Evolutionary conservation across 1,140 invertebrate genomes (phyloP).

Genomic region (Tetramorium simillimum): DNA sequence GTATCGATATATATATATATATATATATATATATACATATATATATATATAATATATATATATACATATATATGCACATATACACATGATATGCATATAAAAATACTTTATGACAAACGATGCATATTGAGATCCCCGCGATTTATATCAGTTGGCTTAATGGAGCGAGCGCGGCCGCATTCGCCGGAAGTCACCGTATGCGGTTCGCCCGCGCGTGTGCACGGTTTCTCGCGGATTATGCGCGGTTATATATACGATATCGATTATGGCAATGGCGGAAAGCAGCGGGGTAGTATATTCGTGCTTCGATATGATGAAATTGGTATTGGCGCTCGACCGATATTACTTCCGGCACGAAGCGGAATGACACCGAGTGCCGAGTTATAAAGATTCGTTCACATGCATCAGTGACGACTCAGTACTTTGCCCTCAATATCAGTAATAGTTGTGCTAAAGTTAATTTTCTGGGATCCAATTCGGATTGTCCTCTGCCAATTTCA

Average conservation of each 20-base stretch:
- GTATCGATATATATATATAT: neutral
- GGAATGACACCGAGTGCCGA: slow-evolving; percentile 38
- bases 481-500: neutral
- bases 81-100: neutral
- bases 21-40: too few relatives aligned
- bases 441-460: neutral
- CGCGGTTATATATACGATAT: slow-evolving; percentile 71
- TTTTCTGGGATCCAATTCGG: neutral
- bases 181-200: slow-evolving; percentile 47
- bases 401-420: slow-evolving; percentile 9
- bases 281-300: slow-evolving; percentile 9
- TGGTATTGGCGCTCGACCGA: slow-evolving; percentile 71
- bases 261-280: slow-evolving; percentile 73
- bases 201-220: slow-evolving; percentile 10
- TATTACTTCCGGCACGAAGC: slow-evolving; percentile 71
- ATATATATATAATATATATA: too few relatives aligned
- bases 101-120: neutral
- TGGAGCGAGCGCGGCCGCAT: slow-evolving; percentile 24
- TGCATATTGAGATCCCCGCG: neutral
- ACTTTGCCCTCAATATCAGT: neutral
- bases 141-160: slow-evolving; percentile 32
- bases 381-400: slow-evolving; percentile 45
- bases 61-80: neutral
- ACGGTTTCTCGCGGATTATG: slow-evolving; percentile 72
- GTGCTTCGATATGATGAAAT: slow-evolving; percentile 71